These are phyloP conservation scores for Elgaria multicarinata DNA, from an alignment of 2,113 vertebrate genomes.

Conservation along the genomic window DNA sequence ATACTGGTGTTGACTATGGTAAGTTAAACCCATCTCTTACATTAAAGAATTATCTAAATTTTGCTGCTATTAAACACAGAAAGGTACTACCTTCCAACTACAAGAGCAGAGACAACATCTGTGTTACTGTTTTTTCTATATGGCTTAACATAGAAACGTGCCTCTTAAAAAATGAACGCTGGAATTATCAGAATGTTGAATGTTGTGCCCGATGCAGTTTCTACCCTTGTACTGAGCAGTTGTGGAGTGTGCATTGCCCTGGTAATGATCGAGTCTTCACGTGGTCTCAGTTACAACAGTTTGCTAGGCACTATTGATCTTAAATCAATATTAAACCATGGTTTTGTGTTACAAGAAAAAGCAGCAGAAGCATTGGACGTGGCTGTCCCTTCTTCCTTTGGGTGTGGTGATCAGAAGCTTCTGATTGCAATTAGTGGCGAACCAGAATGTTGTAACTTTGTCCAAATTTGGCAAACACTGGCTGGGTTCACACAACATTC, in stretches of 20 bases:
- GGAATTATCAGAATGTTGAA: background rate
- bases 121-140: background rate
- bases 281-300: background rate
- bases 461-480: background rate
- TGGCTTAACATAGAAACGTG: background rate
- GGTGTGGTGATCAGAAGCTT: background rate
- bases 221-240: background rate
- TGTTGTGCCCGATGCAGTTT: background rate
- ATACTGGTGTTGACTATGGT: slow-evolving; percentile 92
- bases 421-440: background rate
- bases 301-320: background rate
- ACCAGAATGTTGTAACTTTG: background rate
- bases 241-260: background rate
- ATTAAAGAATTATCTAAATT: background rate
- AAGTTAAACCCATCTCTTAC: slow-evolving; percentile 49
- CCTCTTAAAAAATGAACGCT: background rate
- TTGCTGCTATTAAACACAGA: background rate
- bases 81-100: background rate
- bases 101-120: background rate
- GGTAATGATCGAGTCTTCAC: background rate
- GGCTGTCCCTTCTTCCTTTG: background rate
- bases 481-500: too few species aligned
- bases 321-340: background rate
- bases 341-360: background rate
- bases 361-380: background rate